Evolutionary conservation across 2,797 vertebrate genomes (phyloP), one percentile per base, ranked within the genome.

Genomic region (Mergus octosetaceus): DNA sequence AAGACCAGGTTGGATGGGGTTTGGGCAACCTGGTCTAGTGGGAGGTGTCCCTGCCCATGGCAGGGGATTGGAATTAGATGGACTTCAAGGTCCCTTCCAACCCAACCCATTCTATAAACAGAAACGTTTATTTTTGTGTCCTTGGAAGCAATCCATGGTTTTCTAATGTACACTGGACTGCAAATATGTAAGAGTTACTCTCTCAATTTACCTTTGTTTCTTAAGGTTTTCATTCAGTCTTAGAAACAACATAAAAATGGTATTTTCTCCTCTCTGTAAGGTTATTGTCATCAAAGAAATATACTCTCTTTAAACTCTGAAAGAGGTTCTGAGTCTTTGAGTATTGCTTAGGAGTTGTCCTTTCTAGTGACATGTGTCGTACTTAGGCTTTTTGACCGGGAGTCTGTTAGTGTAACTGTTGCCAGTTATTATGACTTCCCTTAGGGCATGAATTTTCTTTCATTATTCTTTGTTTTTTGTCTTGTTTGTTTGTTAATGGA

Each of bases 401-500:
- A 41, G 30, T 32, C 51, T 4, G 2, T 17, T 28, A 12, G 43
- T 7, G 11, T 13, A 43, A 13, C 57, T 69, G 27, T 36, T 6
- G 2, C 9, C 13, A 7, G n/a, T n/a, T 62, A 66, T 30, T 57
- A 3, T 8, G 4, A 3, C 54, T 57, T 61, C 14, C 41, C 51
- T 57, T 32, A 36, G 58, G 68, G 18, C 13, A 4, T 4, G 0
- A 2, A 0, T 60, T 74, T 36, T 61, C 11, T 12, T 69, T n/a
- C 38, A 21, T 76, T 73, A 15, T n/a, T 80, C 28, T n/a, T 70
- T 61, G 17, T 9, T 36, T 68, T 58, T 65, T 77, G 54, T 30
- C 43, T 72, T 65, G 30, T 69, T 68, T 36, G 57, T 60, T 56
- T 65, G 30, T 41, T 77, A 22, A 14, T 70, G 19, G 36, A 20